Percentiles rank a stretch among this genome's conserved stretches.
Conservation (phyloP, 2,113 vertebrate species). For the Petrocephalus zakoni region DNA sequence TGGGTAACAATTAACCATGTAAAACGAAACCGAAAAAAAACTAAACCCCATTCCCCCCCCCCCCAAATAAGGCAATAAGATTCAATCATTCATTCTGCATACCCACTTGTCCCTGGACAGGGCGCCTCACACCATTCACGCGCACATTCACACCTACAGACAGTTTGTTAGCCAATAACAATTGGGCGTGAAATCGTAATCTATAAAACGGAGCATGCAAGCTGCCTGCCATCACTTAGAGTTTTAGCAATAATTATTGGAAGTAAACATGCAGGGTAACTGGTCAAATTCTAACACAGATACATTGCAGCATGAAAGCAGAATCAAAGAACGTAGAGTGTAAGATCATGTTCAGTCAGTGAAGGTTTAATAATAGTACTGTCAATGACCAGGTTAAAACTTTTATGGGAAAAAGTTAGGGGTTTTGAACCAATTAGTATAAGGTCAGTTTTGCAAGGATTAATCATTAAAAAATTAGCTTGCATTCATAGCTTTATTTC, state of each 20-base stretch:
- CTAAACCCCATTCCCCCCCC: no score
- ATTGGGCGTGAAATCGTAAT: not conserved
- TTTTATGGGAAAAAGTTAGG: not conserved
- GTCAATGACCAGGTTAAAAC: not conserved
- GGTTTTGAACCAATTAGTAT: not conserved
- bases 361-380: not conserved
- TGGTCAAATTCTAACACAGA: not conserved
- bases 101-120: not conserved
- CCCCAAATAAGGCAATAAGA: not conserved
- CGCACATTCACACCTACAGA: not conserved
- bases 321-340: not conserved
- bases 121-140: not conserved
- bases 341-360: not conserved
- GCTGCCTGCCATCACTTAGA: not conserved
- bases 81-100: not conserved
- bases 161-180: not conserved
- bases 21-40: no score
- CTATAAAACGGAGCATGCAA: not conserved
- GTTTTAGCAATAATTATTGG: not conserved
- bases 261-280: not conserved
- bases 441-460: not conserved
- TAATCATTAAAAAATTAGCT: not conserved
- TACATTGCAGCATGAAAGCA: not conserved
- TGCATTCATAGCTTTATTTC: not conserved
- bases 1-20: not conserved